Conservation (phyloP, 2,113 vertebrate species). For the Melanocharis versteri region DNA sequence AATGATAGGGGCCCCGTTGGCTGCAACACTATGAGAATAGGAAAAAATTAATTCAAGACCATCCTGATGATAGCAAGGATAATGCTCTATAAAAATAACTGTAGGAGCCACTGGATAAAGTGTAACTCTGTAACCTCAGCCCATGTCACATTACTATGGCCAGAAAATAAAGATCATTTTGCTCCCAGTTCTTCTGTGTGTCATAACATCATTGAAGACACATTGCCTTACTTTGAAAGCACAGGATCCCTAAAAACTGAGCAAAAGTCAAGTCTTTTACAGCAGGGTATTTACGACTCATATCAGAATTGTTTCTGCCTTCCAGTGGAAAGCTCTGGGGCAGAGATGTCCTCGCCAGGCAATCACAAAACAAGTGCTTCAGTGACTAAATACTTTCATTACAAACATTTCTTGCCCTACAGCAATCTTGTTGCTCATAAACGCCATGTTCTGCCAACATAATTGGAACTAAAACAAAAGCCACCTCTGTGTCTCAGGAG, state of each 20-base stretch:
- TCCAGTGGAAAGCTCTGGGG: not conserved
- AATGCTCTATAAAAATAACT: not conserved
- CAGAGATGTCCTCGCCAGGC: not conserved
- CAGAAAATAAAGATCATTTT: slow-evolving; percentile 8
- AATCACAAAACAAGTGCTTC: not conserved
- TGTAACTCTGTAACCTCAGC: not conserved
- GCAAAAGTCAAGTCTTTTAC: not conserved
- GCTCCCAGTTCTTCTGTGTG: not conserved
- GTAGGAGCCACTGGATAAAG: slow-evolving; percentile 4
- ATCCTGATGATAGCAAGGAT: not conserved
- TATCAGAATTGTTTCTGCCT: not conserved
- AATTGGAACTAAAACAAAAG: not conserved
- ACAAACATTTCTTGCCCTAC: not conserved
- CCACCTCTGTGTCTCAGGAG: not conserved
- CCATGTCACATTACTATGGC: not conserved
- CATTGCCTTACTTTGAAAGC: not conserved
- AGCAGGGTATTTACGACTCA: not conserved
- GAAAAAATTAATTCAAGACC: not conserved
- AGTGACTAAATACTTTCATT: not conserved
- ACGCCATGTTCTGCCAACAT: not conserved
- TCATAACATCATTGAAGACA: not conserved
- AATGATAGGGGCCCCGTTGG: not conserved
- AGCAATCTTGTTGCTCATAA: not conserved
- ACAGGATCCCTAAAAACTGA: not conserved
- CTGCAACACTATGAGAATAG: not conserved